phyloP scores from a whole-genome alignment of 2,888 invertebrate species.

The Amblyteles armatorius region DNA sequence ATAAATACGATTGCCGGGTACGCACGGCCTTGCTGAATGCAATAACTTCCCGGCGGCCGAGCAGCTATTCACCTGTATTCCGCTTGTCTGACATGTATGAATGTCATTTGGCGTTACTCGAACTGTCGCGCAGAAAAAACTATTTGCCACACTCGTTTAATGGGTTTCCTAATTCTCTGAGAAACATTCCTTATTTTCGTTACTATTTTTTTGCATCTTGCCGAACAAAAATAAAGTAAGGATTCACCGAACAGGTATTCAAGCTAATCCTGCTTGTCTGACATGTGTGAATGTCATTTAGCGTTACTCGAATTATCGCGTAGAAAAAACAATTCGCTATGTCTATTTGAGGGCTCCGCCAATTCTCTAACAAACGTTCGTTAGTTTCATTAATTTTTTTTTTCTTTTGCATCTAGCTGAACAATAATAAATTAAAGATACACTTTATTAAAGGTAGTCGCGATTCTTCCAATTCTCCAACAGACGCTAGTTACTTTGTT shows the following conservation, averaged over 20 bases:
- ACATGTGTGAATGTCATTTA: conserved; percentile 27
- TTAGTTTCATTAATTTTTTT: too few relatives aligned
- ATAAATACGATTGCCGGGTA: conserved; percentile 36
- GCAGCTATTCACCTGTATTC: conserved; percentile 37
- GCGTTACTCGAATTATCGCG: conserved; percentile 1
- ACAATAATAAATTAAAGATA: too few relatives aligned
- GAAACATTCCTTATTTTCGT: not conserved
- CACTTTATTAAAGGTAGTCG: too few relatives aligned
- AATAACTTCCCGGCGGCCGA: conserved; percentile 29
- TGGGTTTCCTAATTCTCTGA: not conserved
- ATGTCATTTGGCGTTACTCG: conserved; percentile 13
- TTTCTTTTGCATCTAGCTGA: too few relatives aligned
- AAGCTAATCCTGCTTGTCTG: conserved; percentile 6
- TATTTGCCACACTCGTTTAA: conserved; percentile 7
- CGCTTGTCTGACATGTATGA: conserved; percentile 22
- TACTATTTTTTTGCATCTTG: too few relatives aligned
- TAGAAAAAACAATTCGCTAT: conserved; percentile 16
- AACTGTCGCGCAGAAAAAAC: conserved; percentile 1
- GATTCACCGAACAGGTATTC: conserved; percentile 21
- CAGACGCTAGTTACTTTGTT: too few relatives aligned
- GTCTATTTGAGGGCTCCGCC: not conserved
- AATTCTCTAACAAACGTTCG: too few relatives aligned
- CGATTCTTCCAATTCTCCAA: too few relatives aligned
- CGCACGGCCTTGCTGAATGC: conserved; percentile 37
- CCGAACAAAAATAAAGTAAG: too few relatives aligned